Evolutionary conservation across 1,140 invertebrate genomes (phyloP).

Genomic region (silkworm (Bombyx mori)): ASM3026992v2 NC_085132.1:11051501-11052000

Average conservation of each 20-base stretch:
- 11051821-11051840: constrained; percentile 50
- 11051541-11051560: constrained; percentile 58
- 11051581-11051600: constrained; percentile 55
- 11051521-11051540: constrained; percentile 59
- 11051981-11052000: no score
- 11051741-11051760: constrained; percentile 60
- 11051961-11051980: no score
- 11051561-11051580: constrained; percentile 55
- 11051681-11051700: constrained; percentile 42
- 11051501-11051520: constrained; percentile 63
- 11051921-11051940: no score
- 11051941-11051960: no score
- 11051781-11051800: constrained; percentile 37
- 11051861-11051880: constrained; percentile 4
- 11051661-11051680: constrained; percentile 46
- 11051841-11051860: constrained; percentile 5
- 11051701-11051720: constrained; percentile 37
- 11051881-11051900: background rate
- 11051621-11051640: constrained; percentile 62
- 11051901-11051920: no score
- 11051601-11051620: constrained; percentile 59
- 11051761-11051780: constrained; percentile 55
- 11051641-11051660: constrained; percentile 49
- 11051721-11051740: constrained; percentile 62
- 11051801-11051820: constrained; percentile 16